Base-by-base conservation (phyloP, 2,888 invertebrate genomes). In the Myathropa florea region DNA sequence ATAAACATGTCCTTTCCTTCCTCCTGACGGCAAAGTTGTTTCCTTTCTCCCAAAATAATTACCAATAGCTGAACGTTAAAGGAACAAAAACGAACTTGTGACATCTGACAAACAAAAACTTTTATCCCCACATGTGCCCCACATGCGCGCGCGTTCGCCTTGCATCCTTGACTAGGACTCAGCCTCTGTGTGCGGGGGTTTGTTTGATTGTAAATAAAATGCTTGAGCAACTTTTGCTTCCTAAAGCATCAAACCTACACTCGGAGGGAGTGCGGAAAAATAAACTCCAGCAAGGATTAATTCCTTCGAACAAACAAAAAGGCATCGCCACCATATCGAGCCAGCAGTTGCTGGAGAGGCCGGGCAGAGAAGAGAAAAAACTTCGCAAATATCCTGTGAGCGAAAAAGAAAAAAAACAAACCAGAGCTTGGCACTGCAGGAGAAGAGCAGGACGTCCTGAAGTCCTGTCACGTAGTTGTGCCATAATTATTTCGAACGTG, bases 401-500 rank as follows among this genome's bases (percentile, higher is more conserved):
- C 2, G 46, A 28, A 53, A 7, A 30, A 4, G 14, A 53, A 21
- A 36, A 71, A 71, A 76, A 60, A 39, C 24, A 70, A 26, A 30
- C 33, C 21, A 60, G 28, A 59, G 33, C 46, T n/a, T 2, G 33
- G 24, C 46, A 39, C 30, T 30, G 30, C 36, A 36, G 12, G 36
- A 3, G 36, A 14, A 7, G 36, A 36, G 36, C 33, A 33, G 33
- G 36, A 75, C 61, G 55, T 78, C 73, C 55, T 61, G 65, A 70
- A 82, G 75, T 82, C 78, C 78, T 86, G 82, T 86, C 85, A 86
- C 85, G 85, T 86, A 78, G 46, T 78, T 82, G 59, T 82, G 85
- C 82, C 73, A 82, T 86, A 86, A 78, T 86, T 86, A 86, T 78
- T 82, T 78, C 60, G 73, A 63, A 86, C 85, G 82, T 86, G 85